Evolutionary conservation across 1,140 invertebrate genomes (phyloP), one percentile per base, ranked within the genome.

Genomic region (Orchesella cincta): DNA sequence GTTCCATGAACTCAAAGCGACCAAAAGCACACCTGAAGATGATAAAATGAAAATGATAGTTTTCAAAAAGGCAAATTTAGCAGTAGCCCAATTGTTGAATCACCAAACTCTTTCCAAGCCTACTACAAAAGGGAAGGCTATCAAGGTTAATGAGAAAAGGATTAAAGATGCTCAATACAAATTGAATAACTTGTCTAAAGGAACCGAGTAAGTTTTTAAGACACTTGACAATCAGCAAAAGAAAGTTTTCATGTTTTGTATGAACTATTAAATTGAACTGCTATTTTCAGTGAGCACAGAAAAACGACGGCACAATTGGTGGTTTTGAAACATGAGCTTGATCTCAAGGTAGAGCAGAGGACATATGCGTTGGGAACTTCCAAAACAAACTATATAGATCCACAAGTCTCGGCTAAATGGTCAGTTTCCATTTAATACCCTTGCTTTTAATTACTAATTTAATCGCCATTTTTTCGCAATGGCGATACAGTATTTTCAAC

Each of bases 31-130:
- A n/a, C n/a, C n/a, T n/a, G n/a, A n/a, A n/a, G n/a, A n/a, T n/a
- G n/a, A 93, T 82, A 85, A 26, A 57, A 57, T 18, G 54, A 12
- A 86, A 73, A 86, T 99, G 75, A 90, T 96, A 3, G 99, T 99
- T 84, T 99, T 99, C 86, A 89, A 98, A 82, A n/a, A n/a, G n/a
- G 98, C 98, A 28, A 99, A 99, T 87, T 89, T 98, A 75, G 95
- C 95, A 73, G 98, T 99, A 26, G 98, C 98, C 79, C 93, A 99
- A 81, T 88, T 99, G 0, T 99, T 98, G 92, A 99, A 99, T 93
- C 98, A 99, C 98, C 98, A 99, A 87, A 92, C 98, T n/a, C n/a
- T n/a, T n/a, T n/a, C n/a, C n/a, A n/a, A n/a, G n/a, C n/a, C n/a
- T n/a, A n/a, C n/a, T n/a, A n/a, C n/a, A n/a, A n/a, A n/a, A n/a